Evolutionary conservation across 2,888 invertebrate species (phyloP).

Genomic region (Andrena hattorfiana): DNA sequence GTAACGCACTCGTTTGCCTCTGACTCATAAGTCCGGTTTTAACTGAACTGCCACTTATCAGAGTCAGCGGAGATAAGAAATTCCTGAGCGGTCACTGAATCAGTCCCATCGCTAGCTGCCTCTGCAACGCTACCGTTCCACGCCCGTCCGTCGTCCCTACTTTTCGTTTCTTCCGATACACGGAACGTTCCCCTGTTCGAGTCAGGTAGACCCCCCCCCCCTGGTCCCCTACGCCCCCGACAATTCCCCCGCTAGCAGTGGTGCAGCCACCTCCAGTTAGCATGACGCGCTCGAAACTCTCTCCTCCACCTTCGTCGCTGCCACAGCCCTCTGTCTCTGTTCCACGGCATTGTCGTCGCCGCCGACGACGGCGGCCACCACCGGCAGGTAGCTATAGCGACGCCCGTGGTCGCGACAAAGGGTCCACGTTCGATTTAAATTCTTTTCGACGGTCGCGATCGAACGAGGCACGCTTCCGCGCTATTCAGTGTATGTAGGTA

Average conservation of each 20-base stretch:
- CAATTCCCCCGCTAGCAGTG: constrained; percentile 23
- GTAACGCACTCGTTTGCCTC: no score
- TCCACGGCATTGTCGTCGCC: constrained; percentile 25
- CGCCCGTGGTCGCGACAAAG: constrained; percentile 45
- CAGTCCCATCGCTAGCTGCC: constrained; percentile 14
- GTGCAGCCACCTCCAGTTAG: constrained; percentile 54
- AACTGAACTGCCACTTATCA: not conserved
- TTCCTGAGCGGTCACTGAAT: constrained; percentile 10
- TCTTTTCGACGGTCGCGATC: constrained; percentile 18
- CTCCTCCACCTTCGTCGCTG: constrained; percentile 38
- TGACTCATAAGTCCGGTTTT: not conserved
- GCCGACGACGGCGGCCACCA: constrained; percentile 39
- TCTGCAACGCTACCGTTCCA: constrained; percentile 16
- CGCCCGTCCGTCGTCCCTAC: constrained; percentile 33
- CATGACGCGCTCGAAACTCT: constrained; percentile 61
- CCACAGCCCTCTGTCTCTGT: constrained; percentile 41
- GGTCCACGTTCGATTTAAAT: constrained; percentile 25
- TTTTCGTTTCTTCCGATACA: constrained; percentile 77
- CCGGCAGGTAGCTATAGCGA: constrained; percentile 71
- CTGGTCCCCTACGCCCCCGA: constrained; percentile 13
- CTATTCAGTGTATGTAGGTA: not conserved
- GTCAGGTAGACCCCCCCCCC: constrained; percentile 58
- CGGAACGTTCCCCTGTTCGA: constrained; percentile 73
- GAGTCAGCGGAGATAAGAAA: not conserved
- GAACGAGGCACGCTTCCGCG: constrained; percentile 20